Percentiles rank a stretch among this genome's conserved stretches.
These are phyloP conservation scores for Hylaeus volcanicus DNA, from an alignment of 1,140 invertebrate species.

Conservation along the genomic window DNA sequence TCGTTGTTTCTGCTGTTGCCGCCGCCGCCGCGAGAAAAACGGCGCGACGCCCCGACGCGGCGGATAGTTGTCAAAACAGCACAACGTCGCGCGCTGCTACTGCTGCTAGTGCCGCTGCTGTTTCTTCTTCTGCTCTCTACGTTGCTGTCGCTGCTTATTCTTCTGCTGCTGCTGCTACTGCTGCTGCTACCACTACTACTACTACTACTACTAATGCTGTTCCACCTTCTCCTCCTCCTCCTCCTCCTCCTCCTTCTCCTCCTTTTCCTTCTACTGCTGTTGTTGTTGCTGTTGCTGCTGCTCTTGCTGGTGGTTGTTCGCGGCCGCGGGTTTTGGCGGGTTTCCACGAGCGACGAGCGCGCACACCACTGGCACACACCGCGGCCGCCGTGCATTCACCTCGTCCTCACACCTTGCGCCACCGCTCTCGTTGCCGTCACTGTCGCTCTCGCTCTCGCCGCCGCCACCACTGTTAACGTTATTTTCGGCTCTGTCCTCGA, in stretches of 20 bases:
- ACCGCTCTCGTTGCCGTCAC: constrained; percentile 62
- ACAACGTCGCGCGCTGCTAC: constrained; percentile 28
- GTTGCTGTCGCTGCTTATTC: neutral
- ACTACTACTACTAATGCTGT: constrained; percentile 19
- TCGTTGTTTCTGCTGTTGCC: constrained; percentile 39
- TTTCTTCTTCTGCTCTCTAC: neutral
- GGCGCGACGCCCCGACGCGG: constrained; percentile 55
- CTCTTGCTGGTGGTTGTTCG: constrained; percentile 60
- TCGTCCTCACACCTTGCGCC: constrained; percentile 67
- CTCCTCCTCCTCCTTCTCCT: constrained; percentile 24
- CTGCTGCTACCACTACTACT: constrained; percentile 3
- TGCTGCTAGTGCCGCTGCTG: neutral
- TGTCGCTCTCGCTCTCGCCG: constrained; percentile 13
- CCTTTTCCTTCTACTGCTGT: constrained; percentile 29
- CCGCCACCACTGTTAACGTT: constrained; percentile 19
- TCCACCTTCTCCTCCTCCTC: constrained; percentile 19
- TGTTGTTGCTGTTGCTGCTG: constrained; percentile 29
- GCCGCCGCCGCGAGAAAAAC: constrained; percentile 52
- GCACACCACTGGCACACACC: constrained; percentile 68
- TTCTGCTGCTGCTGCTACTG: constrained; percentile 20
- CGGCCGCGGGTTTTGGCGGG: constrained; percentile 71
- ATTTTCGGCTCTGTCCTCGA: neutral
- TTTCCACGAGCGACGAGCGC: constrained; percentile 68
- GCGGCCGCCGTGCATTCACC: constrained; percentile 74
- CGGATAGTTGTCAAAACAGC: constrained; percentile 42